Evolutionary conservation across 2,113 vertebrate genomes (phyloP), one percentile per base, ranked within the genome.

Genomic region (Tragulus kanchil): DNA sequence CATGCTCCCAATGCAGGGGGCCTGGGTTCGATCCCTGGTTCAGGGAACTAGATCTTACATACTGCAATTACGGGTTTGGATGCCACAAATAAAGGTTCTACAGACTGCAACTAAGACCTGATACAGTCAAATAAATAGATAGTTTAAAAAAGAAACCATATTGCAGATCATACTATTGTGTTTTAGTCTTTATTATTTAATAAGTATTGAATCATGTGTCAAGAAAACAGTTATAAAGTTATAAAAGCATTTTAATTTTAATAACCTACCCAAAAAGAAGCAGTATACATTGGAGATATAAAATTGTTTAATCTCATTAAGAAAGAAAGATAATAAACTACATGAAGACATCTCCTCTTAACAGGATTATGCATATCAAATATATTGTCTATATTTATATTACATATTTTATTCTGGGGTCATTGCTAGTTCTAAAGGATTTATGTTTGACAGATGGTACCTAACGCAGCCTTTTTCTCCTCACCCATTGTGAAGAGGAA

Each of bases 401-500:
- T 58, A 21, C 0, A 0, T 28, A 58, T 56, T 89, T 94, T 85
- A 81, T 73, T 89, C 88, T 89, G 54, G 67, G 92, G 31, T 78
- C 85, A 54, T 89, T 52, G 56, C 61, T 90, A n/a, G 71, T 93
- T 93, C 92, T 97, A 81, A 97, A 97, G 77, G 88, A 62, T 78
- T 97, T 92, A 26, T 96, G 90, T 95, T 94, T 97, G 97, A 97
- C 98, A 98, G 97, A 98, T 97, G 98, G 97, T 73, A 45, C 56
- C 93, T 85, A 96, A 97, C 65, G 36, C 88, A 89, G 96, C 85
- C 69, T 45, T 54, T 21, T 3, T 58, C 71, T 71, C 87, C 23
- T 94, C 6, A 1, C 97, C 91, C 96, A 93, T 97, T 94, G 96
- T 93, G 96, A 96, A 69, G 58, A 95, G 73, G 59, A 92, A 45